Conservation (phyloP, 2,797 vertebrate genomes). For the Hapalemur alaotrensis region DNA sequence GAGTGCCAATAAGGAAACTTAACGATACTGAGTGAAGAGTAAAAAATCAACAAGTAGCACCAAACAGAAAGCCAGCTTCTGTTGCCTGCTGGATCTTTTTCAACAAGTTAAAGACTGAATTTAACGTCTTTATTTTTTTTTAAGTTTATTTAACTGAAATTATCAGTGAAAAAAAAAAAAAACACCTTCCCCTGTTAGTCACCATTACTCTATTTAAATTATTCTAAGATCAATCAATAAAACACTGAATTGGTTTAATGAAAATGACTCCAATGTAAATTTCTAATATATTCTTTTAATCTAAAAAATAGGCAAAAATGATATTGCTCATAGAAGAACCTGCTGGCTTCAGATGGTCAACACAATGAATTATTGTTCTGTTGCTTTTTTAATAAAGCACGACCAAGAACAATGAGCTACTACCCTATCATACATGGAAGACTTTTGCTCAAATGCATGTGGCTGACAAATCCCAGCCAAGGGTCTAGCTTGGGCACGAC, state of each 20-base stretch:
- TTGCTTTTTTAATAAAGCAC: not conserved
- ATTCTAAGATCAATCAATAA: constrained; percentile 82
- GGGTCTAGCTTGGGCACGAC: not conserved
- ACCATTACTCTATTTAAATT: constrained; percentile 82
- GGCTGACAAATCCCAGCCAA: not conserved
- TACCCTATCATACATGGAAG: not conserved
- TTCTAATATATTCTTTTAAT: not conserved
- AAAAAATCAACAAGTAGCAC: constrained; percentile 47
- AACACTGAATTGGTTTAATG: constrained; percentile 61
- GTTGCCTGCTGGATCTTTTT: constrained; percentile 85
- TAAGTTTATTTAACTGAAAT: constrained; percentile 81
- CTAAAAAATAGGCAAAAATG: not conserved
- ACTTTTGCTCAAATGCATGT: not conserved
- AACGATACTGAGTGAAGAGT: constrained; percentile 79
- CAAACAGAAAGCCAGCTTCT: constrained; percentile 76
- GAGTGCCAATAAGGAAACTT: constrained; percentile 52
- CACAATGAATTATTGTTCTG: not conserved
- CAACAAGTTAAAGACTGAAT: constrained; percentile 84
- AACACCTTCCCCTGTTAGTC: constrained; percentile 76
- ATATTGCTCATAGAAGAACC: not conserved
- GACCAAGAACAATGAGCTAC: not conserved
- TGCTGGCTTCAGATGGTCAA: not conserved
- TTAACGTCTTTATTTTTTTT: constrained; percentile 63
- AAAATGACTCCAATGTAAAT: not conserved
- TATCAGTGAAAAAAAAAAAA: constrained; percentile 75